phyloP scores from a whole-genome alignment of 2,113 vertebrate species.

The Bostrychus sinensis region DNA sequence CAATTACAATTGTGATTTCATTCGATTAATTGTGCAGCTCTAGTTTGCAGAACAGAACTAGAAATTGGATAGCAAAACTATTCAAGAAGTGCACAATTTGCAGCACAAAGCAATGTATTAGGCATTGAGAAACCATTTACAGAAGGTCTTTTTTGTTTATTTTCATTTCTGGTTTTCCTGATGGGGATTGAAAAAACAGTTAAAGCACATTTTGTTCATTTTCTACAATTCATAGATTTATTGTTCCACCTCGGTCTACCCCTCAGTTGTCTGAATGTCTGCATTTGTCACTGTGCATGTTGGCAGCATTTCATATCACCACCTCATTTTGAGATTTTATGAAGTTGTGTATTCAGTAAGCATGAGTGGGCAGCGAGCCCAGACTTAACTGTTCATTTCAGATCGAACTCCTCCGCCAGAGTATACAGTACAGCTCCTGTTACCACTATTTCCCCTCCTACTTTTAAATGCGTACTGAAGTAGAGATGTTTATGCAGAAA shows the following conservation, averaged over 20 bases:
- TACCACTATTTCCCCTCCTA: conserved; percentile 21
- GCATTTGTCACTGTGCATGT: conserved; percentile 36
- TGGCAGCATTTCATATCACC: conserved; percentile 42
- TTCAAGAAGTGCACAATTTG: too few relatives aligned
- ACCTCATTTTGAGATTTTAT: conserved; percentile 42
- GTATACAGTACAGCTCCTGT: conserved; percentile 34
- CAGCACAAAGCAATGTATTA: too few relatives aligned
- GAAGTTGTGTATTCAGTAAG: conserved; percentile 48
- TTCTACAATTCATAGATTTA: conserved; percentile 17
- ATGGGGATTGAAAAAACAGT: too few relatives aligned
- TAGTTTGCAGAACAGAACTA: too few relatives aligned
- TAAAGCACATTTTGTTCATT: conserved; percentile 4
- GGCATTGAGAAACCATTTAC: too few relatives aligned
- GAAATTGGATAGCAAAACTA: too few relatives aligned
- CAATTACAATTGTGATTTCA: too few relatives aligned
- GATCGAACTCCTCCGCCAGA: conserved; percentile 36
- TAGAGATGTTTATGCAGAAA: conserved; percentile 40
- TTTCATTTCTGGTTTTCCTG: too few relatives aligned
- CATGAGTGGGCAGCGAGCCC: conserved; percentile 55
- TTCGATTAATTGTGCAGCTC: too few relatives aligned
- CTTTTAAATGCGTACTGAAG: conserved; percentile 39
- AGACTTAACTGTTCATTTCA: conserved; percentile 43
- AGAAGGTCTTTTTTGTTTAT: too few relatives aligned
- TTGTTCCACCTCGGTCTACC: conserved; percentile 3
- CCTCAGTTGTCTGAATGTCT: conserved; percentile 28